phyloP scores from a whole-genome alignment of 2,797 vertebrate species.

The Sarcophilus harrisii region DNA sequence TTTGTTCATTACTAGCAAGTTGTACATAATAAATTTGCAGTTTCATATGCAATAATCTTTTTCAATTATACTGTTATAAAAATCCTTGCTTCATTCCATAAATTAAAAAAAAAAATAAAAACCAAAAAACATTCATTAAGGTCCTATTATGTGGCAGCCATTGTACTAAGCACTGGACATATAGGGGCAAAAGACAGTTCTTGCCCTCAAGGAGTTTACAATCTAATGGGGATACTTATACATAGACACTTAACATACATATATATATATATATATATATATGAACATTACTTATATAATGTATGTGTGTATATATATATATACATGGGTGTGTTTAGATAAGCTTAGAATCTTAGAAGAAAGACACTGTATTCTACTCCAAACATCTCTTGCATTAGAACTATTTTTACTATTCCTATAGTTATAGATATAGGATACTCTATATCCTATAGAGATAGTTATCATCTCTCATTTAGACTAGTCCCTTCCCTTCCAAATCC shows the following conservation, averaged over 20 bases:
- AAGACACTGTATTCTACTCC: not conserved
- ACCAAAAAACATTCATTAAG: too few species aligned
- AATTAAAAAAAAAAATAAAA: too few species aligned
- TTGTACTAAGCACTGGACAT: too few species aligned
- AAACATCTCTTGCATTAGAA: not conserved
- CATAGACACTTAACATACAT: not conserved
- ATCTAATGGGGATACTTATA: not conserved
- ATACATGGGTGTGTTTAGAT: not conserved
- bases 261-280: too few species aligned
- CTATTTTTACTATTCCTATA: not conserved
- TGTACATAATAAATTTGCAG: not conserved
- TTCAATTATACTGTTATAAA: too few species aligned
- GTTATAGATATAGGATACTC: too few species aligned
- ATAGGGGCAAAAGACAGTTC: not conserved
- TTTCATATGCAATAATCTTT: not conserved
- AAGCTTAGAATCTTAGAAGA: not conserved
- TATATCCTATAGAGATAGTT: too few species aligned
- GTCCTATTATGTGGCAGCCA: not conserved
- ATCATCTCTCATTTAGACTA: not conserved
- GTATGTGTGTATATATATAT: not conserved
- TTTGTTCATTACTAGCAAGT: not conserved
- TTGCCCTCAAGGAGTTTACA: not conserved
- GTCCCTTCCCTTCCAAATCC: not conserved
- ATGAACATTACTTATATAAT: not conserved
- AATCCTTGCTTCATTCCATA: too few species aligned